Evolutionary conservation across 2,113 vertebrate species (phyloP).

Genomic region (Phylloscopus whistleri): DNA sequence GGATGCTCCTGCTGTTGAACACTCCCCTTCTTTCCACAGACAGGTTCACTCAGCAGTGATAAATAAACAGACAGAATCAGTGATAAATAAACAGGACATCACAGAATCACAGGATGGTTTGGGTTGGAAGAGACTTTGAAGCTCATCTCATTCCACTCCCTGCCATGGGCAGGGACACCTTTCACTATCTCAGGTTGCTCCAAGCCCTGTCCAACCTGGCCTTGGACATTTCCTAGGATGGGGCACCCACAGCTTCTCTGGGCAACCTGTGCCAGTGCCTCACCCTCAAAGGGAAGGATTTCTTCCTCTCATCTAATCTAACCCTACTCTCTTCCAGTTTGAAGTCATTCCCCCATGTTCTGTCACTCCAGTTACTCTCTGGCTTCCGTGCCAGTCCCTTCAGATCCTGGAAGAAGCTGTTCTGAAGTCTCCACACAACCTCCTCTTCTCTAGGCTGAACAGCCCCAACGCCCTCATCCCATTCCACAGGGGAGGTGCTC

Average conservation of each 20-base stretch:
- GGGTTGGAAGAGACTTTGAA: too few relatives aligned
- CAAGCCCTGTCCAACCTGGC: too few relatives aligned
- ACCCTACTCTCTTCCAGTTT: not conserved
- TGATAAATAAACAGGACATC: not conserved
- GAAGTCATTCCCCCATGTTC: not conserved
- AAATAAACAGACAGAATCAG: not conserved
- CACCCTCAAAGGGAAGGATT: not conserved
- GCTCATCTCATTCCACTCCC: too few relatives aligned
- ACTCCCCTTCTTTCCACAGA: not conserved
- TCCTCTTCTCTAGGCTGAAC: not conserved
- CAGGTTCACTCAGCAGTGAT: not conserved
- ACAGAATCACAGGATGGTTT: not conserved
- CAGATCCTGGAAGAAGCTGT: not conserved
- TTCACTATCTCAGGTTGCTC: too few relatives aligned
- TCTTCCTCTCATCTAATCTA: not conserved
- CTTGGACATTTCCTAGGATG: too few relatives aligned
- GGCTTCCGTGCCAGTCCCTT: not conserved
- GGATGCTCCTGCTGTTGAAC: not conserved
- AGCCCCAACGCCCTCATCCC: not conserved
- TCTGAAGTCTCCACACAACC: not conserved
- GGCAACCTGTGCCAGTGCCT: not conserved
- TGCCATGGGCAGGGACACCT: too few relatives aligned
- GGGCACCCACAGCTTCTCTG: not conserved
- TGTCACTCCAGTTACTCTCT: not conserved
- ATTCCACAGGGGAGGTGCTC: fast-evolving